phyloP scores from a whole-genome alignment of 2,888 invertebrate species.

The Xestia sexstrigata region DNA sequence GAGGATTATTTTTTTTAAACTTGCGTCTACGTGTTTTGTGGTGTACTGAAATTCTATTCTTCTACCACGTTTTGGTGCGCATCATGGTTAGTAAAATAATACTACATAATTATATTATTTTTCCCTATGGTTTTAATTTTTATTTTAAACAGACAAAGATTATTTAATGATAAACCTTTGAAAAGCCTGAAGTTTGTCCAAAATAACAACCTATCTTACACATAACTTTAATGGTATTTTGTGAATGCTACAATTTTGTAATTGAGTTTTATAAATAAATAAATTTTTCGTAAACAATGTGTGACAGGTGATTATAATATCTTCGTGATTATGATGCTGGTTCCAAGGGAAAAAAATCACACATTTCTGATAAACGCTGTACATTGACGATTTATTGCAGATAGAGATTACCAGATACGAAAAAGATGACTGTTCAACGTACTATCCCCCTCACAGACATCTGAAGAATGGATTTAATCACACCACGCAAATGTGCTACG shows the following conservation, averaged over 20 bases:
- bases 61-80: too few species aligned
- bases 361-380: not conserved
- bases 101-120: too few species aligned
- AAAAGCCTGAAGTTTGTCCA: not conserved
- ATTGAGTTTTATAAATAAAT: too few species aligned
- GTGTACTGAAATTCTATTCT: too few species aligned
- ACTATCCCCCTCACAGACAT: conserved; percentile 2
- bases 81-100: too few species aligned
- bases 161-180: not conserved
- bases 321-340: not conserved
- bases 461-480: conserved; percentile 8
- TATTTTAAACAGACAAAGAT: not conserved
- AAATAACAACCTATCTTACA: too few species aligned
- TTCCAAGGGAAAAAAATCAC: not conserved
- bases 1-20: not conserved
- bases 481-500: conserved; percentile 14
- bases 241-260: not conserved
- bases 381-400: conserved; percentile 1
- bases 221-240: not conserved
- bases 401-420: not conserved
- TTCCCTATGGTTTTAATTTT: too few species aligned
- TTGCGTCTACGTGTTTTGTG: not conserved
- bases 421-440: conserved; percentile 1
- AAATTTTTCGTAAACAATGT: not conserved
- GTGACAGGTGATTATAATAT: not conserved